Percentiles rank a stretch among this genome's conserved stretches.
Conservation (phyloP, 2,888 invertebrate genomes). For the Tachystola acroxantha region DNA sequence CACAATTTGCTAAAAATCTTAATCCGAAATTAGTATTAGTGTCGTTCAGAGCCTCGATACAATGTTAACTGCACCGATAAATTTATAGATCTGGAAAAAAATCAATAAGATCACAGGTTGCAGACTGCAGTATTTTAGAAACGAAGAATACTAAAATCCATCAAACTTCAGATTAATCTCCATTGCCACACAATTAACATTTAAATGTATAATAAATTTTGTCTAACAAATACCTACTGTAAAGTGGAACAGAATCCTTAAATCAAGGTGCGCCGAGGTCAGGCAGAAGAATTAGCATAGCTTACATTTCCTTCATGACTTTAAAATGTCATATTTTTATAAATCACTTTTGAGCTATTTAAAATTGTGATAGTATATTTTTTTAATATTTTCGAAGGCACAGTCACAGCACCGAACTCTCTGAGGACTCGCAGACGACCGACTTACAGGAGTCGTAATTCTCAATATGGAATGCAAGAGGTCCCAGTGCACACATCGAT, state of each 20-base stretch:
- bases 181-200: slow-evolving; percentile 68
- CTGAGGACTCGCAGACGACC: slow-evolving; percentile 38
- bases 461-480: slow-evolving; percentile 48
- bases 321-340: slow-evolving; percentile 22
- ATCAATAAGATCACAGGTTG: slow-evolving; percentile 29
- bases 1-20: background rate
- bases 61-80: slow-evolving; percentile 49
- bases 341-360: slow-evolving; percentile 36
- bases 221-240: slow-evolving; percentile 60
- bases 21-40: background rate
- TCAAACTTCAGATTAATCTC: slow-evolving; percentile 49
- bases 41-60: background rate
- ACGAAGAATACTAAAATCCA: slow-evolving; percentile 32
- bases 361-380: slow-evolving; percentile 7
- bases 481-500: slow-evolving; percentile 47
- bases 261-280: slow-evolving; percentile 64
- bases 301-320: slow-evolving; percentile 39
- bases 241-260: slow-evolving; percentile 62
- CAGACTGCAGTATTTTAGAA: background rate
- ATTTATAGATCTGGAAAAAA: slow-evolving; percentile 54
- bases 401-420: background rate
- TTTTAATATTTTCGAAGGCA: no score
- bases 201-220: slow-evolving; percentile 65
- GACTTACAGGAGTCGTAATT: slow-evolving; percentile 52
- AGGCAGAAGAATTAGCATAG: slow-evolving; percentile 54